Percentiles rank a stretch among this genome's conserved stretches.
Evolutionary conservation across 2,888 invertebrate genomes (phyloP).

Genomic region (Danaus chrysippus): DNA sequence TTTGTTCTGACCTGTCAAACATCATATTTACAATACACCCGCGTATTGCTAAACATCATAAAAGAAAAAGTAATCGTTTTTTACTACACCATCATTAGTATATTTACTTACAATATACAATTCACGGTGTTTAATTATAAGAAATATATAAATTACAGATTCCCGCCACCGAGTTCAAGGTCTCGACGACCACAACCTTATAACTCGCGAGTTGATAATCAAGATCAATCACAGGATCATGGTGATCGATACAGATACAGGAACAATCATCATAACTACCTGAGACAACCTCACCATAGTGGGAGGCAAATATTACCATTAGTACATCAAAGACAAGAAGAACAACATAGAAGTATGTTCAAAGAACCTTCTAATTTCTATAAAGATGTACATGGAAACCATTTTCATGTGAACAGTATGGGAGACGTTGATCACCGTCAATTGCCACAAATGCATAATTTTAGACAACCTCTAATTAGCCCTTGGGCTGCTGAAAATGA

Average conservation of each 20-base stretch:
- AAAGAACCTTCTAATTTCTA: constrained; percentile 38
- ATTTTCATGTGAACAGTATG: constrained; percentile 51
- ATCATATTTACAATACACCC: background rate
- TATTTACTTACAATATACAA: background rate
- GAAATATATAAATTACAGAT: constrained; percentile 48
- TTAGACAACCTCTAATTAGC: constrained; percentile 34
- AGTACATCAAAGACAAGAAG: constrained; percentile 37
- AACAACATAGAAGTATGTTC: constrained; percentile 35
- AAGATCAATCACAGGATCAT: constrained; percentile 39
- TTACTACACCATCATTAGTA: background rate
- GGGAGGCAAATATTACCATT: constrained; percentile 40
- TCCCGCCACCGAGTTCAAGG: constrained; percentile 48
- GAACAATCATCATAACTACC: constrained; percentile 38
- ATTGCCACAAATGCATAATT: constrained; percentile 30
- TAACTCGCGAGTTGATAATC: constrained; percentile 36
- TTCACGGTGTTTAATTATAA: background rate
- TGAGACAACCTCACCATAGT: constrained; percentile 42
- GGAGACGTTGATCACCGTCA: constrained; percentile 63
- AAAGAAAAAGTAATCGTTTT: background rate
- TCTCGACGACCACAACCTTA: constrained; percentile 42
- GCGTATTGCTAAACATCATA: background rate
- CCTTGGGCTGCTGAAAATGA: constrained; percentile 47
- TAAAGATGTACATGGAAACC: constrained; percentile 37
- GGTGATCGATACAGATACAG: constrained; percentile 50
- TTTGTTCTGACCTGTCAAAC: constrained; percentile 3